Percentiles rank a stretch among this genome's conserved stretches.
Conservation (phyloP, 1,140 invertebrate genomes). For the Formica selysi region DNA sequence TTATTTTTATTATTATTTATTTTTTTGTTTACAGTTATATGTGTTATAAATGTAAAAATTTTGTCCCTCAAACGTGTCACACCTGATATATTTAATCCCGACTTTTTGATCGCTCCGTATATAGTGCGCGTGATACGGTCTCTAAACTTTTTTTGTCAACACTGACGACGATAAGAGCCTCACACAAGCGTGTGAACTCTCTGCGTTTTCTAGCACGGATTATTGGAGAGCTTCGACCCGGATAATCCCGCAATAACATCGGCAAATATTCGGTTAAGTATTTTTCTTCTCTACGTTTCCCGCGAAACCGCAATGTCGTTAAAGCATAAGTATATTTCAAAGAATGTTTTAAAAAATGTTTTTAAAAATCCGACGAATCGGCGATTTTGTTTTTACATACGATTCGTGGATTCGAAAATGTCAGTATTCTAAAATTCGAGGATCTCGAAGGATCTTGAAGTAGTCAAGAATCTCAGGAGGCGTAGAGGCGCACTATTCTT, state of each 20-base stretch:
- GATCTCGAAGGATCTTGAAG: constrained; percentile 24
- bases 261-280: constrained; percentile 64
- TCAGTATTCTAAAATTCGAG: constrained; percentile 17
- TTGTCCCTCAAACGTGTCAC: neutral
- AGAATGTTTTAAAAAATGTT: neutral
- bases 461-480: constrained; percentile 36
- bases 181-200: constrained; percentile 54
- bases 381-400: constrained; percentile 20
- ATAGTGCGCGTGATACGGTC: neutral
- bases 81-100: neutral
- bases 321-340: constrained; percentile 6
- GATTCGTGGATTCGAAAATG: constrained; percentile 27
- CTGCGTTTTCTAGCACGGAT: constrained; percentile 51
- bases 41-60: neutral
- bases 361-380: constrained; percentile 17
- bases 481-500: constrained; percentile 34
- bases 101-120: constrained; percentile 15
- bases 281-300: constrained; percentile 43
- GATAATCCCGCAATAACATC: constrained; percentile 72
- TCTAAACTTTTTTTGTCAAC: constrained; percentile 45
- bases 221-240: constrained; percentile 50
- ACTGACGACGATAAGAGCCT: neutral
- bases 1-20: too few species aligned
- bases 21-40: neutral
- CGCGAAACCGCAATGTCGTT: neutral